Percentiles rank a stretch among this genome's conserved stretches.
Evolutionary conservation across 2,113 vertebrate species (phyloP).

Genomic region (Sarotherodon lohbergeri): DNA sequence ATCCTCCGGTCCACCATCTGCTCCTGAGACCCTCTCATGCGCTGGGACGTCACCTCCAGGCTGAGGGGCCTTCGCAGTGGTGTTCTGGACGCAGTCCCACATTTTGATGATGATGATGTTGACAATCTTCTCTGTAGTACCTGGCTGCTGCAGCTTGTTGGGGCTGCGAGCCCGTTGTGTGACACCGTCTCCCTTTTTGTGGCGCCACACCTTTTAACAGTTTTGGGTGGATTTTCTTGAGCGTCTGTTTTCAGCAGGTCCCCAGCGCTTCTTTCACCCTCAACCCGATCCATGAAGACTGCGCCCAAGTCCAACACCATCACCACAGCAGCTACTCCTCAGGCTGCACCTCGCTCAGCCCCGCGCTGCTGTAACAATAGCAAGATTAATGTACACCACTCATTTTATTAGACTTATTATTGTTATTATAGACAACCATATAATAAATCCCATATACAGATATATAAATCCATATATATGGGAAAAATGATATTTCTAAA

Average conservation of each 20-base stretch:
- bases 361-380: slow-evolving; percentile 12
- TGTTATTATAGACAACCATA: background rate
- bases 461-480: background rate
- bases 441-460: background rate
- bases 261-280: slow-evolving; percentile 42
- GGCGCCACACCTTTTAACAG: slow-evolving; percentile 7
- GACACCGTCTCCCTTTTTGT: slow-evolving; percentile 45
- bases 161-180: slow-evolving; percentile 57
- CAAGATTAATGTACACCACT: background rate
- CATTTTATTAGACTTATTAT: background rate
- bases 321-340: slow-evolving; percentile 45
- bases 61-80: slow-evolving; percentile 51
- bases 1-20: slow-evolving; percentile 17
- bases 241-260: slow-evolving; percentile 31
- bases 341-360: background rate
- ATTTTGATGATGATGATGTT: background rate
- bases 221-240: slow-evolving; percentile 16
- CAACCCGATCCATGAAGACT: slow-evolving; percentile 73
- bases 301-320: slow-evolving; percentile 83
- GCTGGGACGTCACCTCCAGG: slow-evolving; percentile 52
- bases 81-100: background rate
- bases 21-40: slow-evolving; percentile 36
- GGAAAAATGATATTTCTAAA: background rate
- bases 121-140: background rate
- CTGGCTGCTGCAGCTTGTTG: slow-evolving; percentile 28